Evolutionary conservation across 2,888 invertebrate genomes (phyloP), one percentile per base, ranked within the genome.

Genomic region (Octodonta nipae): DNA sequence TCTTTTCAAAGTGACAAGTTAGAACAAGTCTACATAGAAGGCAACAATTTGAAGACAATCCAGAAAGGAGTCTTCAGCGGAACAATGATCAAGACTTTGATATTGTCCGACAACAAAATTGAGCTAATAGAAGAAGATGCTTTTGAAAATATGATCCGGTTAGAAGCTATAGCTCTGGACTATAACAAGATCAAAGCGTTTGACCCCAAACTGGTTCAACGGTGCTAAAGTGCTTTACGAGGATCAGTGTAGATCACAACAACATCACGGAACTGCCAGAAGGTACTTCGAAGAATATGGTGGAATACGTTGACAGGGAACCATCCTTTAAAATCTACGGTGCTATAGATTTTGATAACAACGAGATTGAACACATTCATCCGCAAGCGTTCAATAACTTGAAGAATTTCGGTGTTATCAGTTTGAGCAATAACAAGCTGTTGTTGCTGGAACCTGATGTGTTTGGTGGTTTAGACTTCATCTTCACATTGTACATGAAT

Each of bases 81-180:
- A 3, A 44, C 41, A 1, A 36, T 16, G 6, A 40, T 44, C 26
- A 39, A 28, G 26, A 43, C 41, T 29, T 28, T 44, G 13, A 33
- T 41, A 2, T 27, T 44, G 13, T 34, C 22, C 28, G 38, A 38
- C 15, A 44, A 44, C 22, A 15, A 37, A 12, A 43, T 44, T 13
- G 37, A 37, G 20, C 10, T 5, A 3, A 40, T 44, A 5, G 42
- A 40, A 13, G 11, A 34, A 5, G 30, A 32, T 8, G 35, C 42
- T 12, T 44, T 44, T n/a, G 35, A 34, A 15, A 29, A 38, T 27
- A 44, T 44, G 44, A 4, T 13, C 5, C 16, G 26, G 10, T 17
- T 44, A 24, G 40, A 44, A 30, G 44, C 44, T 5, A 37, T 44
- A n/a, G 35, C 41, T 11, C 35, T 44, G 28, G 44, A 44, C 26